Evolutionary conservation across 2,888 invertebrate genomes (phyloP).

Genomic region (Crematogaster levior): DNA sequence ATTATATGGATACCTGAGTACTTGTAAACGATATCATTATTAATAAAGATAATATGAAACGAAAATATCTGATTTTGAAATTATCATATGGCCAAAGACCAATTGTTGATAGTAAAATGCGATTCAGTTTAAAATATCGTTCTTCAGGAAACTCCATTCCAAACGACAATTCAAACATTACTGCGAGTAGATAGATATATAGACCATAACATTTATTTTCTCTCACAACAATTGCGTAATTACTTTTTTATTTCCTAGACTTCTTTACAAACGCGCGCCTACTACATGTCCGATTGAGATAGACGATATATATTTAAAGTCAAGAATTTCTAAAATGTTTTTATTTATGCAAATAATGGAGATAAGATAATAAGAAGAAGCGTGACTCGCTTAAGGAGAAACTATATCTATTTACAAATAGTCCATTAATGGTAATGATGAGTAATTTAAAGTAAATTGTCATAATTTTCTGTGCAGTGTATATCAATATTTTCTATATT

Average conservation of each 20-base stretch:
- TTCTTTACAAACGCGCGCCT: too few species aligned
- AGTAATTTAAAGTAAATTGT: too few species aligned
- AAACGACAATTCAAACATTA: not conserved
- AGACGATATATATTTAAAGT: too few species aligned
- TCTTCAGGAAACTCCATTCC: constrained; percentile 7
- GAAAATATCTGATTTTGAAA: not conserved
- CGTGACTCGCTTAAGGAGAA: not conserved
- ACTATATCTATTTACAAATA: not conserved
- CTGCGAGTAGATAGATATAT: too few species aligned
- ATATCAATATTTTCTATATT: too few species aligned
- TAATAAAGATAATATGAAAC: not conserved
- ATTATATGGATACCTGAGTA: constrained; percentile 26
- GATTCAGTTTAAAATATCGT: constrained; percentile 23
- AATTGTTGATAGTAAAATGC: constrained; percentile 18
- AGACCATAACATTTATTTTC: too few species aligned
- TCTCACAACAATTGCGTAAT: too few species aligned
- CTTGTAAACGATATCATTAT: not conserved
- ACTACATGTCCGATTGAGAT: too few species aligned
- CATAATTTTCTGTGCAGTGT: too few species aligned
- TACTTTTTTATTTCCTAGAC: too few species aligned
- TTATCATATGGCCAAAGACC: constrained; percentile 50
- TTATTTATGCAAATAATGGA: not conserved
- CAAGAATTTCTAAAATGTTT: not conserved
- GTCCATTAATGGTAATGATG: too few species aligned
- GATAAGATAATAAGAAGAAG: constrained; percentile 11